phyloP scores from a whole-genome alignment of 2,113 vertebrate genomes.

The Deroptyus accipitrinus region DNA sequence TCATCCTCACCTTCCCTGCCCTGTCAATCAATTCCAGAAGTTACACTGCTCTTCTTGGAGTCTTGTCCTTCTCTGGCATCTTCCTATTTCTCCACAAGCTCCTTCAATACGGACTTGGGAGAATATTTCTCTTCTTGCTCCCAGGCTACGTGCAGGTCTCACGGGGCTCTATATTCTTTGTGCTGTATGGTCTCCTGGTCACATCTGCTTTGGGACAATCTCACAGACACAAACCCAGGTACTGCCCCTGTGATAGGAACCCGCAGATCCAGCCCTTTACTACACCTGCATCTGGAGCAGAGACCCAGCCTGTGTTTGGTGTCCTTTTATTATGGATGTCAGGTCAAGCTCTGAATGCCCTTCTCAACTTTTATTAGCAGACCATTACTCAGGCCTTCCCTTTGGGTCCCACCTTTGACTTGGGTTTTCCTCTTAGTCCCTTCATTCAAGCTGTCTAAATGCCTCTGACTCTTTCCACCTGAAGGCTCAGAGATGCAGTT shows the following conservation, averaged over 20 bases:
- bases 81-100: neutral
- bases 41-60: neutral
- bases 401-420: neutral
- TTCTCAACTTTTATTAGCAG: neutral
- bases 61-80: neutral
- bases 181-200: neutral
- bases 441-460: neutral
- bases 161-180: fast-evolving
- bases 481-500: neutral
- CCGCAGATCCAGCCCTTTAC: neutral
- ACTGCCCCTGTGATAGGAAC: neutral
- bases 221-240: neutral
- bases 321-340: neutral
- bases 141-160: neutral
- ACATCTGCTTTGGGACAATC: neutral
- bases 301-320: neutral
- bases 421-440: neutral
- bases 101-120: neutral
- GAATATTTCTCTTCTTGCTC: neutral
- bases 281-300: neutral
- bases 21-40: neutral
- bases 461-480: neutral
- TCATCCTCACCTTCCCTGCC: neutral
- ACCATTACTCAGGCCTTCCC: neutral
- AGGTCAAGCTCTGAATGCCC: neutral